A percentile compares a stretch with the other conserved stretches of the same genome.
phyloP scores from a whole-genome alignment of 1,140 invertebrate genomes.

The Heliothis virescens region DNA sequence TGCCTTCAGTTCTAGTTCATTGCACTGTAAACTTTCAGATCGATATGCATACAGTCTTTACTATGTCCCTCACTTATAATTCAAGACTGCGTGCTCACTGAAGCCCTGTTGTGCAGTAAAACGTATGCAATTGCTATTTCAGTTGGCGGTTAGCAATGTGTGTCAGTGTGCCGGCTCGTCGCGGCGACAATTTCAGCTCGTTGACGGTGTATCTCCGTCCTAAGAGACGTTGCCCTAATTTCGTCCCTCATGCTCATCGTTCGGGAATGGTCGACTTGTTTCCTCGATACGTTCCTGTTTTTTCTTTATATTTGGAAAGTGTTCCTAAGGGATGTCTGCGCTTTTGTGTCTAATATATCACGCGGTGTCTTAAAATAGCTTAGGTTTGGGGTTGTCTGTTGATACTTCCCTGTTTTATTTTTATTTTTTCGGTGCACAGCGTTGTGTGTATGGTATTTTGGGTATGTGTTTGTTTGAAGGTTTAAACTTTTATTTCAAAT shows the following conservation, averaged over 20 bases:
- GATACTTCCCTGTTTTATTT: not conserved
- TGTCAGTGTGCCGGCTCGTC: constrained; percentile 76
- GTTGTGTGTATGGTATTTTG: too few relatives aligned
- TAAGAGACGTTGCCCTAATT: constrained; percentile 52
- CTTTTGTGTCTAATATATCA: not conserved
- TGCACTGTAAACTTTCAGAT: constrained; percentile 14
- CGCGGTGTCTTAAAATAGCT: not conserved
- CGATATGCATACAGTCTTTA: constrained; percentile 13
- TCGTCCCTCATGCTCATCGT: constrained; percentile 32
- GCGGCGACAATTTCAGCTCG: constrained; percentile 71
- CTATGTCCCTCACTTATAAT: constrained; percentile 2
- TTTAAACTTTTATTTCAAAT: not conserved
- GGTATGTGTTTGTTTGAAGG: too few relatives aligned
- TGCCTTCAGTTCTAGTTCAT: constrained; percentile 20
- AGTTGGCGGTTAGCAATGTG: constrained; percentile 61
- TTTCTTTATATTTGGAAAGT: not conserved
- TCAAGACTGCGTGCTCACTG: constrained; percentile 6
- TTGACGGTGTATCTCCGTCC: constrained; percentile 54
- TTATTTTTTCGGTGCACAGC: not conserved
- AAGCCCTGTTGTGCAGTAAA: constrained; percentile 42
- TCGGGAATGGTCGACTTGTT: constrained; percentile 32
- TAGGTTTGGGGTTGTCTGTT: not conserved
- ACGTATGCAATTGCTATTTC: constrained; percentile 61
- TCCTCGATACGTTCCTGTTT: constrained; percentile 10
- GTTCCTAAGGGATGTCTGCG: not conserved